Evolutionary conservation across 2,888 invertebrate species (phyloP), one percentile per base, ranked within the genome.

Genomic region (Anthophora plumipes): DNA sequence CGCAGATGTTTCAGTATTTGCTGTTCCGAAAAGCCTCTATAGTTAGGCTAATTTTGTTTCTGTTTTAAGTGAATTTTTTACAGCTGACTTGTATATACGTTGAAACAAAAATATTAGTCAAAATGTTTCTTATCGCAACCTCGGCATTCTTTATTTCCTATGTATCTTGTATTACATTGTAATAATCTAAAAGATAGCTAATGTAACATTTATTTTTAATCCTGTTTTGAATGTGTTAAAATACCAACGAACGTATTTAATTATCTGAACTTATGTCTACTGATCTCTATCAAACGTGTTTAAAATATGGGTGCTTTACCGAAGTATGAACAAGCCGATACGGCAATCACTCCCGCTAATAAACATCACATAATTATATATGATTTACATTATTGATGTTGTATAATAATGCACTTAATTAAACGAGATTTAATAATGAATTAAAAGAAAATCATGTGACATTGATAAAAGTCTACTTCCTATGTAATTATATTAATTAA

Each of bases 381-480:
- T 43, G 22, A 68, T 22, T 12, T 11, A n/a, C 37, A 43, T 22
- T n/a, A 7, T 1, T 41, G 48, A 48, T 12, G 41, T 8, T 12
- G 43, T 17, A 50, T 20, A 63, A 55, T 70, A 63, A 55, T 70
- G 37, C n/a, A 43, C n/a, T 63, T 17, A 22, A n/a, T 63, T 17
- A 22, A n/a, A 25, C 8, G 8, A 25, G 0, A 52, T 55, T 37
- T 41, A 59, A 52, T 11, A 17, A n/a, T 74, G 60, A 43, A 54
- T 52, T 57, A 20, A 25, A 22, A 43, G 39, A 39, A n/a, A n/a
- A n/a, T n/a, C 7, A 57, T 39, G 8, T 52, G 25, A 31, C 4
- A 46, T 52, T 59, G 25, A 25, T 46, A 67, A n/a, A 41, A 43
- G n/a, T 3, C 9, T 25, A 9, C 5, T 17, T 52, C 17, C 6